phyloP scores from a whole-genome alignment of 64 coral and sea anemone genomes.

The Pachyseris speciosa region DNA sequence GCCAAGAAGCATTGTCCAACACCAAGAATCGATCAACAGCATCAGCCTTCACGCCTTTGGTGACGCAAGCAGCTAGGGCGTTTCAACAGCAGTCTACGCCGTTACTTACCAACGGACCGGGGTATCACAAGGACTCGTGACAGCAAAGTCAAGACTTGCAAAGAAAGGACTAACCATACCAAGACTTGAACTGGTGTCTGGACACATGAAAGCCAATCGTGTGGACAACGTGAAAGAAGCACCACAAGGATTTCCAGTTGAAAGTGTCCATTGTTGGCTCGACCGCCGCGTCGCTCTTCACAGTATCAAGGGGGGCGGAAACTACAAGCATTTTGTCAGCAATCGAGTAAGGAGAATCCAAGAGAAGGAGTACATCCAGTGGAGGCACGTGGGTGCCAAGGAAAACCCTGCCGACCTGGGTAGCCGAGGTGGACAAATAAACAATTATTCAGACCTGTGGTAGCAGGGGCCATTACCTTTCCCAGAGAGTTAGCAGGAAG shows the following conservation, averaged over 20 bases:
- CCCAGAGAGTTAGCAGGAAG: constrained; percentile 47
- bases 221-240: constrained; percentile 29
- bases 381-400: constrained; percentile 35
- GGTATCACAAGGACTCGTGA: constrained; percentile 53
- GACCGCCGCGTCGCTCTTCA: constrained; percentile 37
- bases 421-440: constrained; percentile 26
- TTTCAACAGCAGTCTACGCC: too few relatives aligned
- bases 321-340: constrained; percentile 50
- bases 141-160: constrained; percentile 61
- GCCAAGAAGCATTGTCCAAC: too few relatives aligned
- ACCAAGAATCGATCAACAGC: too few relatives aligned
- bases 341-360: constrained; percentile 47
- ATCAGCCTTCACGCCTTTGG: too few relatives aligned
- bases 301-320: constrained; percentile 49
- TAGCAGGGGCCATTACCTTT: constrained; percentile 47
- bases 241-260: constrained; percentile 31
- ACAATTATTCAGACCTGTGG: constrained; percentile 14
- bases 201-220: constrained; percentile 45
- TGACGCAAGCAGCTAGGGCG: too few relatives aligned
- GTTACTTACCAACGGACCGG: constrained; percentile 40
- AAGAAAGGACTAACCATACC: constrained; percentile 62
- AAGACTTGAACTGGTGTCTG: constrained; percentile 53
- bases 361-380: constrained; percentile 45
- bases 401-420: constrained; percentile 68
- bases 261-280: constrained; percentile 24